Evolutionary conservation across 2,113 vertebrate species (phyloP).

Genomic region (Semicossyphus pulcher): DNA sequence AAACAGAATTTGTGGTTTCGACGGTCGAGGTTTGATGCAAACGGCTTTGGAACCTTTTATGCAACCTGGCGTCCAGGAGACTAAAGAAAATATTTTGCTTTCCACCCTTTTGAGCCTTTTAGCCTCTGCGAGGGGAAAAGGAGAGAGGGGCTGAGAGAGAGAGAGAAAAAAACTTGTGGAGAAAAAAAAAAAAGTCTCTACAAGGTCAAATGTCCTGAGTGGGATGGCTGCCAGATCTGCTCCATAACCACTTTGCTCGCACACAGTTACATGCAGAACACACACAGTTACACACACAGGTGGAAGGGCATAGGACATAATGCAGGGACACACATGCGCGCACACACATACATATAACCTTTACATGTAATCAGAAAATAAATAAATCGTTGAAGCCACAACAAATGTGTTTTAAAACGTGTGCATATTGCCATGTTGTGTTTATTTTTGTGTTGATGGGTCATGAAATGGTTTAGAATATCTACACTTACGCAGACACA

Average conservation of each 20-base stretch:
- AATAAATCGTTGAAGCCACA: not conserved
- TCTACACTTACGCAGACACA: not conserved
- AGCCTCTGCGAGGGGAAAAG: slow-evolving; percentile 83
- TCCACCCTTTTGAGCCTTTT: slow-evolving; percentile 96
- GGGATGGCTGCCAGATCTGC: slow-evolving; percentile 86
- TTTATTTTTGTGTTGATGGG: slow-evolving; percentile 44
- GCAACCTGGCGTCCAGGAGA: slow-evolving; percentile 96
- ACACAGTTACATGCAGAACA: slow-evolving; percentile 55
- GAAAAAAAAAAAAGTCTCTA: slow-evolving; percentile 67
- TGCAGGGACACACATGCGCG: slow-evolving; percentile 11
- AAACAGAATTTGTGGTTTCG: slow-evolving; percentile 96
- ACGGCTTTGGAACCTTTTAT: slow-evolving; percentile 97
- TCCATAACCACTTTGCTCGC: slow-evolving; percentile 69
- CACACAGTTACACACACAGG: slow-evolving; percentile 49
- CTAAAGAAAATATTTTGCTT: slow-evolving; percentile 99
- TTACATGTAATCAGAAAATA: not conserved
- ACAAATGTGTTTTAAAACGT: not conserved
- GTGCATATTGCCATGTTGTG: not conserved
- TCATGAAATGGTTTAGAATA: slow-evolving; percentile 48
- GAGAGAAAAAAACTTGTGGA: slow-evolving; percentile 59
- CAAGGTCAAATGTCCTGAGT: slow-evolving; percentile 85
- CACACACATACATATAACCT: slow-evolving; percentile 6
- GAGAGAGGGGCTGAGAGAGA: slow-evolving; percentile 80
- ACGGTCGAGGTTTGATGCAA: slow-evolving; percentile 92
- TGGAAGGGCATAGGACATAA: not conserved